phyloP scores from a whole-genome alignment of 2,113 vertebrate genomes.

The Rhynchomys soricoides region DNA sequence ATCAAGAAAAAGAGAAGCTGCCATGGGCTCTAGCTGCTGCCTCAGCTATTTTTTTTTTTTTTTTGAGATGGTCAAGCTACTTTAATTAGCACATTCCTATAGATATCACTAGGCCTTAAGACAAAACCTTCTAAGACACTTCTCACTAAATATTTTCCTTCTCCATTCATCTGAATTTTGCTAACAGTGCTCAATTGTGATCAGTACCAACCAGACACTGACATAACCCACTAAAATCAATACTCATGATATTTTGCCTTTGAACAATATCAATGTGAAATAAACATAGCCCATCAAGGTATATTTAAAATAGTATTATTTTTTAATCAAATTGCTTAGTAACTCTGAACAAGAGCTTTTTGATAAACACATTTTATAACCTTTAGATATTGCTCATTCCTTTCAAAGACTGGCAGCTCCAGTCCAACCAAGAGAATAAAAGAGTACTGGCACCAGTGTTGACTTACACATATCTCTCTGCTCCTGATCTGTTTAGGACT shows the following conservation, averaged over 20 bases:
- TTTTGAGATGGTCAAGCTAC: not conserved
- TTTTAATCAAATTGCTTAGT: not conserved
- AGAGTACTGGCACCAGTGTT: accelerated
- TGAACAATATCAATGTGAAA: not conserved
- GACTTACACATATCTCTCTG: not conserved
- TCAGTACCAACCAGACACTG: not conserved
- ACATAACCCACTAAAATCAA: not conserved
- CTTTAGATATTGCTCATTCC: not conserved
- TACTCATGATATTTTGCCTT: not conserved
- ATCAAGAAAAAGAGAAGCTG: not conserved
- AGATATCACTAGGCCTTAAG: not conserved
- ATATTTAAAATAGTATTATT: not conserved
- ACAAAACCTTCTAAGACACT: not conserved
- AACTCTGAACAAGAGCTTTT: not conserved
- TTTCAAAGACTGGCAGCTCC: not conserved
- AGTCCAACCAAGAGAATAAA: not conserved
- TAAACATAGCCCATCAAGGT: not conserved
- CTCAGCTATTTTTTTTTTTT: not conserved
- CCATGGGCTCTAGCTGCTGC: not conserved
- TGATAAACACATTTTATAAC: no score
- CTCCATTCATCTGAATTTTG: not conserved
- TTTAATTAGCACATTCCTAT: not conserved
- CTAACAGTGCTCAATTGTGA: not conserved
- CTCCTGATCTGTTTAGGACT: constrained; percentile 71
- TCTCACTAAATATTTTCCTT: not conserved